Evolutionary conservation across 2,113 vertebrate genomes (phyloP).

Genomic region (Oplegnathus fasciatus): DNA sequence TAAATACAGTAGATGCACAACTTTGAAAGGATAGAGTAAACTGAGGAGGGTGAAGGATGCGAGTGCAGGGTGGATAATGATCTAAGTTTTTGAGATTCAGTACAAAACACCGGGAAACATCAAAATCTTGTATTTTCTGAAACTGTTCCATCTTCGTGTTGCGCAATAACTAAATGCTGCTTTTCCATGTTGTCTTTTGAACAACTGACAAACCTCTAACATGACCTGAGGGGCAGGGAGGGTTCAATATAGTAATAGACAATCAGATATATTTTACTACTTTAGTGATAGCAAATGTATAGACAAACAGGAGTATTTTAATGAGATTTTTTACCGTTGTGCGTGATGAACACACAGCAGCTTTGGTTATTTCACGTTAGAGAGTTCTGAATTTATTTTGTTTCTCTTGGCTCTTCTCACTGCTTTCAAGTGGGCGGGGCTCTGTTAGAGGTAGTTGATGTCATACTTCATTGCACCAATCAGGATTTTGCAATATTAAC

Average conservation of each 20-base stretch:
- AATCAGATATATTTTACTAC: background rate
- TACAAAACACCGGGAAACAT: background rate
- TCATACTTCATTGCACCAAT: background rate
- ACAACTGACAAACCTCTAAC: background rate
- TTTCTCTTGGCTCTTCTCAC: background rate
- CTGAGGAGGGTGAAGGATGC: background rate
- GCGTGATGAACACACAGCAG: background rate
- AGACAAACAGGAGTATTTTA: background rate
- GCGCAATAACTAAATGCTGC: background rate
- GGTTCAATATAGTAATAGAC: background rate
- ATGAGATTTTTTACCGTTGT: background rate
- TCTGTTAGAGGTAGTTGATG: background rate
- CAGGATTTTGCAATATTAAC: too few relatives aligned
- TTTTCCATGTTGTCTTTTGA: background rate
- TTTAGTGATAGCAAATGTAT: too few relatives aligned
- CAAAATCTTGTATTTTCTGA: background rate
- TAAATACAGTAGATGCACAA: background rate
- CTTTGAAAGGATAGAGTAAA: background rate
- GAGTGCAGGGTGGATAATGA: background rate
- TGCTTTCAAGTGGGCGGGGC: background rate
- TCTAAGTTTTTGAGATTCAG: background rate
- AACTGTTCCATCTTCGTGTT: background rate
- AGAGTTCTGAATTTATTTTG: background rate
- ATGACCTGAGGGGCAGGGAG: background rate
- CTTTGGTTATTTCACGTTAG: background rate